A percentile compares a stretch with the other conserved stretches of the same genome.
These are phyloP conservation scores for Drepana arcuata DNA, from an alignment of 1,140 invertebrate species.

Conservation along the genomic window DNA sequence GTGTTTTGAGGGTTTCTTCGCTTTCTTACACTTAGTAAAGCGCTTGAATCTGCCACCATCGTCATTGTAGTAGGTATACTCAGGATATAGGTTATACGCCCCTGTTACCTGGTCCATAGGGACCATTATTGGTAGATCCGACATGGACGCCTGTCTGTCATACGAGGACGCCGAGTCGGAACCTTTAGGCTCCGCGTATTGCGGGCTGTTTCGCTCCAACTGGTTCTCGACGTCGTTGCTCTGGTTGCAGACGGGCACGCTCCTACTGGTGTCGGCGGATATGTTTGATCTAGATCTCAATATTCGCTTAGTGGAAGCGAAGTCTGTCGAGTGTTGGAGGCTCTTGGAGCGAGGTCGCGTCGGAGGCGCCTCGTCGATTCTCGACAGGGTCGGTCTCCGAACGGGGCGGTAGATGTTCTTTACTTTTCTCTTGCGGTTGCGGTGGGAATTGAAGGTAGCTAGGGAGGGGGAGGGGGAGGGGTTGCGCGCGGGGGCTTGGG, in stretches of 20 bases:
- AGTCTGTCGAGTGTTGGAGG: slow-evolving; percentile 43
- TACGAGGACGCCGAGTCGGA: slow-evolving; percentile 41
- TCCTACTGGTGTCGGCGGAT: slow-evolving; percentile 53
- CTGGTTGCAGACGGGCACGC: slow-evolving; percentile 53
- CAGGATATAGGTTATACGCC: slow-evolving; percentile 52
- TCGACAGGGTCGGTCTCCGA: slow-evolving; percentile 49
- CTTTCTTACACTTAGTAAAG: slow-evolving; percentile 34
- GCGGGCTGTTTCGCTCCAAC: slow-evolving; percentile 33
- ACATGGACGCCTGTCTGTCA: slow-evolving; percentile 39
- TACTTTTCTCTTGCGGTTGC: slow-evolving; percentile 29
- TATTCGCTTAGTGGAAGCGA: slow-evolving; percentile 43
- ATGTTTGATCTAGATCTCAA: slow-evolving; percentile 45
- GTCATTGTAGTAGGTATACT: slow-evolving; percentile 49
- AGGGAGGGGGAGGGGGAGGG: slow-evolving; percentile 25
- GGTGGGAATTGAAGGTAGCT: slow-evolving; percentile 52
- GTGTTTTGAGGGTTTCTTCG: slow-evolving; percentile 31
- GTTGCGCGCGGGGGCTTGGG: slow-evolving; percentile 59
- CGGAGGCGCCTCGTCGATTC: slow-evolving; percentile 57
- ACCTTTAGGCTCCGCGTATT: slow-evolving; percentile 45
- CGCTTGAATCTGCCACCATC: slow-evolving; percentile 31
- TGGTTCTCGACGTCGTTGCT: slow-evolving; percentile 37
- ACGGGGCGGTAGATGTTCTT: slow-evolving; percentile 50
- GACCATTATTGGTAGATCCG: slow-evolving; percentile 47
- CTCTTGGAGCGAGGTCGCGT: slow-evolving; percentile 40
- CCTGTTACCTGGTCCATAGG: slow-evolving; percentile 42